phyloP scores from a whole-genome alignment of 2,888 invertebrate genomes.

The Bugulina stolonifera region DNA sequence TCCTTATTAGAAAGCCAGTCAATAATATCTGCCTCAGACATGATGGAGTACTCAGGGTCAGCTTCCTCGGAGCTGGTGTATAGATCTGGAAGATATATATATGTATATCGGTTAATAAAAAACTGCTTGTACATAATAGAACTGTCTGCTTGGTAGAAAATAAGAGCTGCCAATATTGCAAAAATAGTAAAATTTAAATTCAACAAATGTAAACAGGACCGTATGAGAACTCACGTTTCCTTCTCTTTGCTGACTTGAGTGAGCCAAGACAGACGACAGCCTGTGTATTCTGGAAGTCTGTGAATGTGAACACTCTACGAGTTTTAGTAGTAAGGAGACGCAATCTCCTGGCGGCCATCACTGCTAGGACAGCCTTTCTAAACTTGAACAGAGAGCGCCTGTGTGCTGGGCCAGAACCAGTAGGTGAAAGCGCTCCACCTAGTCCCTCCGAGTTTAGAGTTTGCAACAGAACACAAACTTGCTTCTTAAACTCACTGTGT shows the following conservation, averaged over 20 bases:
- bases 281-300: neutral
- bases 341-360: conserved; percentile 46
- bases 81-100: neutral
- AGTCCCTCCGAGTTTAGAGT: conserved; percentile 21
- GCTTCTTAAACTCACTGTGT: conserved; percentile 9
- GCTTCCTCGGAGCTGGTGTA: neutral
- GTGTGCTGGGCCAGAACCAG: neutral
- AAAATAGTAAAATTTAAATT: too few species aligned
- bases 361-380: conserved; percentile 40
- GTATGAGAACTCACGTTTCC: neutral
- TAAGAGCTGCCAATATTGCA: too few species aligned
- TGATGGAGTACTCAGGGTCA: neutral
- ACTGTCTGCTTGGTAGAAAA: too few species aligned
- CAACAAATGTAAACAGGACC: too few species aligned
- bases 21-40: conserved; percentile 31
- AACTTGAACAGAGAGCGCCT: conserved; percentile 35
- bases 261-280: conserved; percentile 24
- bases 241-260: conserved; percentile 13
- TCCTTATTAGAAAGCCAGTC: conserved; percentile 42
- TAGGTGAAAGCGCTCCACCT: neutral
- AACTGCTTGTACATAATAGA: too few species aligned
- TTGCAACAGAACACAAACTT: conserved; percentile 18
- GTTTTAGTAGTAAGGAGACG: neutral
- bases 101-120: too few species aligned
- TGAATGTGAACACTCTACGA: conserved; percentile 13